phyloP scores from a whole-genome alignment of 2,888 invertebrate genomes.

The Rhopalosiphum nymphaeae region DNA sequence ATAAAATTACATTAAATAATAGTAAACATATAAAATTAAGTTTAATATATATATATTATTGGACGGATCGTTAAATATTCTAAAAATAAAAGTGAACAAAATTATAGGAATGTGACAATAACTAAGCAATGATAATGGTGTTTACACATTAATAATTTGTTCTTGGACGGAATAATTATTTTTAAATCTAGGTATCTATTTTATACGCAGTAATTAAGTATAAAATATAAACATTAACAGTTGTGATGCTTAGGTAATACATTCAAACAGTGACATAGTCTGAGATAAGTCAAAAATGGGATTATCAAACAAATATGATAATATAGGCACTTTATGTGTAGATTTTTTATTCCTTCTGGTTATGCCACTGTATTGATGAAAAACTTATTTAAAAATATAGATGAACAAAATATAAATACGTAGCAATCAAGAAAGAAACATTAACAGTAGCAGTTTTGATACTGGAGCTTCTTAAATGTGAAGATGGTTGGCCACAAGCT shows the following conservation, averaged over 20 bases:
- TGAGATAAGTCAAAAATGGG: neutral
- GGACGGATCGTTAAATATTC: neutral
- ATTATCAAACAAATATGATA: neutral
- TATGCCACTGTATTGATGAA: neutral
- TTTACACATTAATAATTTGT: neutral
- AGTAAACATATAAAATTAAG: neutral
- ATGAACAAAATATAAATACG: slow-evolving; percentile 1
- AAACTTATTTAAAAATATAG: slow-evolving; percentile 15
- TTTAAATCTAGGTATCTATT: neutral
- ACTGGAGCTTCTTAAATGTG: slow-evolving; percentile 33
- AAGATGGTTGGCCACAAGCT: slow-evolving; percentile 75
- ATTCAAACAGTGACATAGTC: neutral
- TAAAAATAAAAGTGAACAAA: neutral
- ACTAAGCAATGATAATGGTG: neutral
- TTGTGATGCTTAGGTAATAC: neutral
- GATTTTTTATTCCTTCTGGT: neutral
- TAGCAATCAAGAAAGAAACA: slow-evolving; percentile 20
- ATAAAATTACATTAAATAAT: neutral
- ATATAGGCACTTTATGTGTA: neutral
- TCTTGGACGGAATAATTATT: slow-evolving; percentile 17
- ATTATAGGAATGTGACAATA: neutral
- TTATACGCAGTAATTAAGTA: neutral
- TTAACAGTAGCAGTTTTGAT: slow-evolving; percentile 38
- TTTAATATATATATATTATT: neutral
- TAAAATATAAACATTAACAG: neutral